A percentile compares a stretch with the other conserved stretches of the same genome.
Evolutionary conservation across 2,113 vertebrate genomes (phyloP).

Genomic region (Chloropsis cyanopogon): DNA sequence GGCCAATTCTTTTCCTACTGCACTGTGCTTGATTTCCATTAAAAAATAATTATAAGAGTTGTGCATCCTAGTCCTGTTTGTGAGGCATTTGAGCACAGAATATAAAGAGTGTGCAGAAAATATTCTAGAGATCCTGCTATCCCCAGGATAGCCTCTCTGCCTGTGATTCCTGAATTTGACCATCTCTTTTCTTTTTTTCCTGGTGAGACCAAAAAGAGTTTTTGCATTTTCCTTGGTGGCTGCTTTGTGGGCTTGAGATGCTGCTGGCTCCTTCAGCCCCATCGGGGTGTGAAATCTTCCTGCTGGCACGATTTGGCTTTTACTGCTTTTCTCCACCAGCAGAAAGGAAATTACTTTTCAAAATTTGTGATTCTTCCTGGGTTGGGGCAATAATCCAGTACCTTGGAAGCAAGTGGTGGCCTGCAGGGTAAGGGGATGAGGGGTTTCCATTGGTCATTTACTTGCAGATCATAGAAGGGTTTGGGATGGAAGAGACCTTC

Average conservation of each 20-base stretch:
- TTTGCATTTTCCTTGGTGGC: not conserved
- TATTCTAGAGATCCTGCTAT: not conserved
- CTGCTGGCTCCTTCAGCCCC: not conserved
- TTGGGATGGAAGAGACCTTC: not conserved
- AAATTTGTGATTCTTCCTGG: not conserved
- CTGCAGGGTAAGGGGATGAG: not conserved
- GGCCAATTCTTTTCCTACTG: not conserved
- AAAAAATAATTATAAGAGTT: not conserved
- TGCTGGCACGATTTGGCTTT: not conserved
- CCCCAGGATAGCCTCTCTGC: not conserved
- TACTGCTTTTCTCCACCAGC: not conserved
- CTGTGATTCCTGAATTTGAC: not conserved
- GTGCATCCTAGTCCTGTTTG: not conserved
- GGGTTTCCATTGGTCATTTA: not conserved
- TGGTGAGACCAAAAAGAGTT: not conserved
- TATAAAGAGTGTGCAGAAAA: not conserved
- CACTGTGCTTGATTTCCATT: not conserved
- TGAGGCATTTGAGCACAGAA: not conserved
- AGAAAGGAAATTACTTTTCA: not conserved
- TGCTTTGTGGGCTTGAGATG: not conserved
- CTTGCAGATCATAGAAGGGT: not conserved
- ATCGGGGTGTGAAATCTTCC: accelerated
- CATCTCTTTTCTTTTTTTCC: not conserved
- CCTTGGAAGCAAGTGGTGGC: not conserved
- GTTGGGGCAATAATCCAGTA: not conserved